These are phyloP conservation scores for Mungos mungo DNA, from an alignment of 2,113 vertebrate genomes.

Conservation along the genomic window DNA sequence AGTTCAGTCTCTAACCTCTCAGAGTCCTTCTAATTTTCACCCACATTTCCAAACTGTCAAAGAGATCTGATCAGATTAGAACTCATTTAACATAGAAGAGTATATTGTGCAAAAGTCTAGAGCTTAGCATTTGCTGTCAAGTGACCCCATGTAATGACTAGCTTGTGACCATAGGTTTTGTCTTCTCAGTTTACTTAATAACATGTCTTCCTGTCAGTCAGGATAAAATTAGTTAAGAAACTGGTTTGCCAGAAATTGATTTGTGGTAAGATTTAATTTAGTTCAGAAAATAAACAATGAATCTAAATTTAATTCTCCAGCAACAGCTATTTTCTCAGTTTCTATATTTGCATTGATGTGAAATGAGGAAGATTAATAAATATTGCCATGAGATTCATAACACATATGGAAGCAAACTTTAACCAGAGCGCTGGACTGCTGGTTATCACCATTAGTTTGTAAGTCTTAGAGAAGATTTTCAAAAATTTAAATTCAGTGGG, in stretches of 20 bases:
- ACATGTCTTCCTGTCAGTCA: neutral
- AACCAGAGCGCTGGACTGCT: neutral
- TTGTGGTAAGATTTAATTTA: constrained; percentile 29
- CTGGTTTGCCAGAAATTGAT: neutral
- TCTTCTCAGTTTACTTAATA: neutral
- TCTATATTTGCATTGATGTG: neutral
- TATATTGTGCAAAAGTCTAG: neutral
- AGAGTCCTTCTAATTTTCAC: neutral
- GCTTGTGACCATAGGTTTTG: neutral
- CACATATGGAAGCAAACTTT: neutral
- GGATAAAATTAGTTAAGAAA: neutral
- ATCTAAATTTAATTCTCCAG: constrained; percentile 20
- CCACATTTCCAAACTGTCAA: neutral
- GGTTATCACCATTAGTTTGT: neutral
- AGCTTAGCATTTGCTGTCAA: neutral
- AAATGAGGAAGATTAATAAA: neutral
- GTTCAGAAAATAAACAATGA: constrained; percentile 15
- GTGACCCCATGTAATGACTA: neutral
- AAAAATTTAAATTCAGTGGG: neutral
- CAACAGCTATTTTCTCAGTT: neutral
- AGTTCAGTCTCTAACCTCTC: neutral
- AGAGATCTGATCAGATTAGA: neutral
- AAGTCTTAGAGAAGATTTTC: neutral
- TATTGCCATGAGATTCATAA: neutral
- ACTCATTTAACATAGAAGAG: neutral